Conservation (phyloP, 2,113 vertebrate genomes). For the Pelecanoides urinatrix region DNA sequence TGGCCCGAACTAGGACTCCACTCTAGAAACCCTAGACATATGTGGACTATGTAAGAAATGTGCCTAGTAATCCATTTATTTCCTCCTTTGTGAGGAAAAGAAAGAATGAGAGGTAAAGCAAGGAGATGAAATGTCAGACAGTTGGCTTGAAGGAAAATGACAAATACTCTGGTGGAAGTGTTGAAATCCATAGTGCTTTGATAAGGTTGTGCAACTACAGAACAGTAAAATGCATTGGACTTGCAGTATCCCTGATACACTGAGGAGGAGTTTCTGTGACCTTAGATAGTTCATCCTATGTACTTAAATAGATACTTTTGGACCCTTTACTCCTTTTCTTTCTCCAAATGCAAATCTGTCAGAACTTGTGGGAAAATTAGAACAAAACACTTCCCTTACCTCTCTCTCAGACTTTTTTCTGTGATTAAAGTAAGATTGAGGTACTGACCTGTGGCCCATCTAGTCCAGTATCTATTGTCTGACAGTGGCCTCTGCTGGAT, state of each 20-base stretch:
- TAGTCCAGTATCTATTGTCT: slow-evolving; percentile 55
- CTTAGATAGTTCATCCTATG: not conserved
- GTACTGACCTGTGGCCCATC: slow-evolving; percentile 37
- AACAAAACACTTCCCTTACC: not conserved
- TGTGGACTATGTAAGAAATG: not conserved
- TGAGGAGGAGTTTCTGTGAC: not conserved
- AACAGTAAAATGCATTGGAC: not conserved
- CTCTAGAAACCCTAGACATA: not conserved
- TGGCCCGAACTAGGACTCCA: not conserved
- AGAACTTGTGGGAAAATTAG: not conserved
- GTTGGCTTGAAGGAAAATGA: not conserved
- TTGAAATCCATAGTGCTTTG: not conserved
- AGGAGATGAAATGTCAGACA: not conserved
- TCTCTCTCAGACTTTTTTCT: not conserved
- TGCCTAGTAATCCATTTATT: not conserved
- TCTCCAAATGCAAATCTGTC: not conserved
- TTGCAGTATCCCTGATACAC: not conserved
- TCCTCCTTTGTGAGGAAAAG: not conserved
- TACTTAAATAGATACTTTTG: not conserved
- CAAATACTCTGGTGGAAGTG: not conserved
- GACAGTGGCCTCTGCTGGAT: slow-evolving; percentile 70
- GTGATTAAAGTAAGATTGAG: not conserved
- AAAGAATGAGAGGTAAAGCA: not conserved
- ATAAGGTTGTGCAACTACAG: not conserved
- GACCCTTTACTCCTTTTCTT: not conserved